Conservation (phyloP, 2,888 invertebrate species). For the Deroplatys truncata region DNA sequence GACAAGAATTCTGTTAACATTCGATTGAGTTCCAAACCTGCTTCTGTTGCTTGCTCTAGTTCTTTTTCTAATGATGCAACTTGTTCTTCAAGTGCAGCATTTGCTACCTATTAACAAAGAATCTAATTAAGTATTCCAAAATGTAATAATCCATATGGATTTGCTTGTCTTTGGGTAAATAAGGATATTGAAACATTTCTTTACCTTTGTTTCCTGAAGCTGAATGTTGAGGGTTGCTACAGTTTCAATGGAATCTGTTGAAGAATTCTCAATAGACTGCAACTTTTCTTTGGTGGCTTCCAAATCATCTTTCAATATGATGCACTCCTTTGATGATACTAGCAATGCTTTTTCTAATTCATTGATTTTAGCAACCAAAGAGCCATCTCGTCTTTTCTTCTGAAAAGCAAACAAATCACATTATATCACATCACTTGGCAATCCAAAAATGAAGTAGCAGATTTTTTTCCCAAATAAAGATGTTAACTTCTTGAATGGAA, state of each 20-base stretch:
- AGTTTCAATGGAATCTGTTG: not conserved
- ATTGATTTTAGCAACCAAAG: constrained; percentile 65
- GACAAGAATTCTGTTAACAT: constrained; percentile 63
- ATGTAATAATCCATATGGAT: not conserved
- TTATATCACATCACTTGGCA: not conserved
- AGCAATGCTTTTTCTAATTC: constrained; percentile 59
- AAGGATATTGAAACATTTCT: not conserved
- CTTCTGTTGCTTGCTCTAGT: constrained; percentile 76
- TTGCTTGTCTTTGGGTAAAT: not conserved
- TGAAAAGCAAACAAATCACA: constrained; percentile 29
- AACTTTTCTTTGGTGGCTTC: constrained; percentile 1
- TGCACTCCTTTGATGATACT: constrained; percentile 18
- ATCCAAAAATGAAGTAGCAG: not conserved
- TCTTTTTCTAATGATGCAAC: constrained; percentile 65
- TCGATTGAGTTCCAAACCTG: constrained; percentile 68
- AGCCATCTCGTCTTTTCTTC: constrained; percentile 65
- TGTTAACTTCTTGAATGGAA: not conserved
- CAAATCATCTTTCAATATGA: constrained; percentile 38
- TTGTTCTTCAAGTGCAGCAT: constrained; percentile 60
- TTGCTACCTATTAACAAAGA: constrained; percentile 35
- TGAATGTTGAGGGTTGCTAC: constrained; percentile 58
- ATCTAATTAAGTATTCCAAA: constrained; percentile 1
- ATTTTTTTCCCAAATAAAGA: not conserved
- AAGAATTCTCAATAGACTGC: not conserved
- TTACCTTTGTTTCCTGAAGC: constrained; percentile 52